These are phyloP conservation scores for Choristoneura fumiferana DNA, from an alignment of 1,140 invertebrate species.

Conservation along the genomic window DNA sequence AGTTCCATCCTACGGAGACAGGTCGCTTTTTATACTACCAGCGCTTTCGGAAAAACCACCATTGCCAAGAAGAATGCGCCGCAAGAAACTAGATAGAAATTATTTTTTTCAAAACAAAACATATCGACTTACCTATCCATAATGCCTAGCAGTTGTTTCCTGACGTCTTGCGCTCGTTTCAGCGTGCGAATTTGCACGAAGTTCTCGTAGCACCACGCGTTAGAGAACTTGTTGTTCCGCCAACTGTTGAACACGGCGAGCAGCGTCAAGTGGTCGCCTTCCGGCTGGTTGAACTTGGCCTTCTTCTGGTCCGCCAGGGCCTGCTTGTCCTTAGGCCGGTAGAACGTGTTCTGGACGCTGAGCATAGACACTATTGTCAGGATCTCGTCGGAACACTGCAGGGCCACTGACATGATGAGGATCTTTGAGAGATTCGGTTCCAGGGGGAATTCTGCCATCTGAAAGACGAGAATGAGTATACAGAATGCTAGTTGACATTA, in stretches of 20 bases:
- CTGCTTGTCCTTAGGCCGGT: constrained; percentile 97
- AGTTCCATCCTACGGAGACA: too few species aligned
- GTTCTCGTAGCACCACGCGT: constrained; percentile 99
- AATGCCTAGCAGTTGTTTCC: constrained; percentile 98
- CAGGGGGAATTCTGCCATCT: constrained; percentile 99
- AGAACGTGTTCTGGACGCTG: constrained; percentile 99
- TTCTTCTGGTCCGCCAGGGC: constrained; percentile 99
- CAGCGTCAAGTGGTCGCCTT: constrained; percentile 98
- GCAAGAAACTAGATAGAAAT: too few species aligned
- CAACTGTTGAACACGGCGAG: constrained; percentile 99
- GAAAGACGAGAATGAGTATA: too few species aligned
- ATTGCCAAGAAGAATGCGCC: too few species aligned
- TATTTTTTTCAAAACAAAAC: too few species aligned
- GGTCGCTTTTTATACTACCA: too few species aligned
- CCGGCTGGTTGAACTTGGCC: constrained; percentile 98
- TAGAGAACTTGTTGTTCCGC: constrained; percentile 99
- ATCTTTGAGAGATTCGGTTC: constrained; percentile 99
- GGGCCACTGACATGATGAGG: constrained; percentile 98
- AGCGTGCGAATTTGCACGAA: constrained; percentile 98
- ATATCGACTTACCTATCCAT: constrained; percentile 91
- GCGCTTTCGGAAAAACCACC: too few species aligned
- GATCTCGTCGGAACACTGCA: constrained; percentile 99
- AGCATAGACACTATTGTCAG: constrained; percentile 99
- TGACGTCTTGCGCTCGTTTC: constrained; percentile 98
- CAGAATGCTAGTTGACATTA: too few species aligned